A percentile compares a stretch with the other conserved stretches of the same genome.
phyloP scores from a whole-genome alignment of 2,888 invertebrate species.

The Philereme vetulata region DNA sequence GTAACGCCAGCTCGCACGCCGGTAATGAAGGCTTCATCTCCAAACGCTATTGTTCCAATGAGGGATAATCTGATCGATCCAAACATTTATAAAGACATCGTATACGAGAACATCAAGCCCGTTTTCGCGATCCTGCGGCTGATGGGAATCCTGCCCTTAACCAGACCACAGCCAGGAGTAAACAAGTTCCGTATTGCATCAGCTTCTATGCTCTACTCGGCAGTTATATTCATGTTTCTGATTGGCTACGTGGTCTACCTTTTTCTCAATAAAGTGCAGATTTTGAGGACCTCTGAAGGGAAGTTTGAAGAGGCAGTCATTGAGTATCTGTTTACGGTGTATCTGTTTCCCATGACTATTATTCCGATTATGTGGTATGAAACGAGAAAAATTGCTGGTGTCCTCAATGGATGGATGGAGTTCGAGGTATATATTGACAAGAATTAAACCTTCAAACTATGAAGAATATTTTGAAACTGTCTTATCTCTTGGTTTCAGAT shows the following conservation, averaged over 20 bases:
- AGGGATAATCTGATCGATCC: constrained; percentile 63
- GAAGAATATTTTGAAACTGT: neutral
- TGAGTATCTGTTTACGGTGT: constrained; percentile 89
- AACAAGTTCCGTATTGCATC: constrained; percentile 78
- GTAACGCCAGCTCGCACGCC: constrained; percentile 68
- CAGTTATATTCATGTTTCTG: constrained; percentile 75
- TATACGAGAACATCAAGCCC: constrained; percentile 77
- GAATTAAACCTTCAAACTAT: neutral
- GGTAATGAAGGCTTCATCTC: constrained; percentile 50
- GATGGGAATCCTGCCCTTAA: constrained; percentile 86
- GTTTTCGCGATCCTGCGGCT: constrained; percentile 72
- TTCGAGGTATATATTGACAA: constrained; percentile 81
- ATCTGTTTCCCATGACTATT: constrained; percentile 85
- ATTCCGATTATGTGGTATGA: constrained; percentile 88
- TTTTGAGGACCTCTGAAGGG: constrained; percentile 85
- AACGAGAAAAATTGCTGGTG: constrained; percentile 84
- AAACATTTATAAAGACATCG: constrained; percentile 64
- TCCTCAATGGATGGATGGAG: constrained; percentile 86
- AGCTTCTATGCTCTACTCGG: constrained; percentile 84
- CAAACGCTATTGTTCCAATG: constrained; percentile 63
- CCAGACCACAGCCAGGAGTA: constrained; percentile 73
- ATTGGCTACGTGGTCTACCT: constrained; percentile 84
- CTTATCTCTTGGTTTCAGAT: constrained; percentile 58
- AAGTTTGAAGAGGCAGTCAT: constrained; percentile 90
- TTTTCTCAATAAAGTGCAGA: constrained; percentile 85